Percentiles rank a stretch among this genome's conserved stretches.
Evolutionary conservation across 2,113 vertebrate species (phyloP).

Genomic region (Cryptoleucopteryx plumbea): DNA sequence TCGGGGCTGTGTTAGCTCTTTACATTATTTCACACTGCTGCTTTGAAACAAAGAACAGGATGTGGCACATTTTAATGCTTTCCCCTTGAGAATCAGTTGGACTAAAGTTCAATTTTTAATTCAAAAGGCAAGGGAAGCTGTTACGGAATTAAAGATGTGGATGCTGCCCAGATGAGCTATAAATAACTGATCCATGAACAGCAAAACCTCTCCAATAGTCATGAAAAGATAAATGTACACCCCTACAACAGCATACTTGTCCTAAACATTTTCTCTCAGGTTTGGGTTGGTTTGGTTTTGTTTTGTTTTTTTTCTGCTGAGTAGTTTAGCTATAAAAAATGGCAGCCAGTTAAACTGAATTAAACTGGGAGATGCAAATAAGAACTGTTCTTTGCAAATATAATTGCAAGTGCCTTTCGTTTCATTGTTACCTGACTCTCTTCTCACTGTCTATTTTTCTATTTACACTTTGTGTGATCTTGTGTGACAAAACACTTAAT

Average conservation of each 20-base stretch:
- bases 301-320: not conserved
- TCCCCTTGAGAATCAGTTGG: conserved; percentile 46
- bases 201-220: not conserved
- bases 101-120: conserved; percentile 65
- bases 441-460: not conserved
- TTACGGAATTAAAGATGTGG: conserved; percentile 38
- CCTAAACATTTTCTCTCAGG: not conserved
- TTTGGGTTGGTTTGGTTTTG: not conserved
- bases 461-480: not conserved
- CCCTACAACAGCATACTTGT: not conserved
- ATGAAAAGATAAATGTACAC: not conserved
- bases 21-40: conserved; percentile 60
- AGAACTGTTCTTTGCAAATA: not conserved
- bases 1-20: conserved; percentile 38
- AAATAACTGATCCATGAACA: conserved; percentile 32
- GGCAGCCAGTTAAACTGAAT: not conserved
- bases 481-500: not conserved
- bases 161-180: conserved; percentile 40
- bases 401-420: not conserved
- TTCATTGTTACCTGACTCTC: not conserved
- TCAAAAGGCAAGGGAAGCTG: conserved; percentile 47
- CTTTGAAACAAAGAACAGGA: conserved; percentile 66
- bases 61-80: conserved; percentile 60
- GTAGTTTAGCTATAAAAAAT: not conserved
- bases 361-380: not conserved